These are phyloP conservation scores for Neotoma lepida DNA, from an alignment of 2,113 vertebrate genomes.

Conservation along the genomic window DNA sequence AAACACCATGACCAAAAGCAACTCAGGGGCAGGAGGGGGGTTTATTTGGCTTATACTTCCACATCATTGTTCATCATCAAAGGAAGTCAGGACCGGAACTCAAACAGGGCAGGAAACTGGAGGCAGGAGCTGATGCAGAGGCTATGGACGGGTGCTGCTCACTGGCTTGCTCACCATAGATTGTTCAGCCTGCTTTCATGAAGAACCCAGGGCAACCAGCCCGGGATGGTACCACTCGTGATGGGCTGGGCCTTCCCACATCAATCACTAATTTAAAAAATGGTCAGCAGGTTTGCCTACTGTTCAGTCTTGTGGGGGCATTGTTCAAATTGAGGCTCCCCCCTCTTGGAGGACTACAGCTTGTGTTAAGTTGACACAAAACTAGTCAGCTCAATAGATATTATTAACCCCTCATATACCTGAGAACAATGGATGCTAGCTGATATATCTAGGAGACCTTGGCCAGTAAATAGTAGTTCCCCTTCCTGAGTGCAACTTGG, in stretches of 20 bases:
- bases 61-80: background rate
- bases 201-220: background rate
- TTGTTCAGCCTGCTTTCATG: background rate
- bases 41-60: background rate
- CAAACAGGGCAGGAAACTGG: background rate
- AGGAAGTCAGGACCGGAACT: background rate
- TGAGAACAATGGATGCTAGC: background rate
- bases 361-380: background rate
- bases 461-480: background rate
- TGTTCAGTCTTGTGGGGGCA: background rate
- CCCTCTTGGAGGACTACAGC: background rate
- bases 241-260: background rate
- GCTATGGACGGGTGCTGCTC: background rate
- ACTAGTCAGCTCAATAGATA: no score
- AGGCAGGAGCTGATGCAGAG: background rate
- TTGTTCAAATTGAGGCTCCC: background rate
- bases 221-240: background rate
- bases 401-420: background rate
- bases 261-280: background rate
- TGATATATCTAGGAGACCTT: background rate
- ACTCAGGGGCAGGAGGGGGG: rapidly evolving
- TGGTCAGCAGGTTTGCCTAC: background rate
- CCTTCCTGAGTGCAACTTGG: rapidly evolving
- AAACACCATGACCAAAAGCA: background rate
- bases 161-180: background rate